Base-by-base conservation (phyloP, 2,797 vertebrate genomes). In the Crax fasciolata region DNA sequence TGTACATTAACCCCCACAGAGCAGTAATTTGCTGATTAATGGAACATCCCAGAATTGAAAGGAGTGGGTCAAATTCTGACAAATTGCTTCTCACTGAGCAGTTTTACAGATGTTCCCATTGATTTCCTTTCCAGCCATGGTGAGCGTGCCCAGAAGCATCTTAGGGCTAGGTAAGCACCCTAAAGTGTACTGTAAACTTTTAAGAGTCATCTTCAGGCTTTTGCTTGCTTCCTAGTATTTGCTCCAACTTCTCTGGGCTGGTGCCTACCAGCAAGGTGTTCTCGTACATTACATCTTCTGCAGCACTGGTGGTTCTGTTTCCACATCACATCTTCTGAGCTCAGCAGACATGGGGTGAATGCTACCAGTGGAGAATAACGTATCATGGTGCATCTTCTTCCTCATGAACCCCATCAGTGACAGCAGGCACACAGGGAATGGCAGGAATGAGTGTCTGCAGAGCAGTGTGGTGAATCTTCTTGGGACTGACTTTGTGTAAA, bases 251-350 rank as follows among this genome's bases (percentile, higher is more conserved):
- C 18, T 49, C 51, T 7, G 14, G 16, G 16, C 17, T 72, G 38
- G 38, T 27, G 62, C 19, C 24, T 30, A 16, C 8, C 54, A 74
- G 61, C 72, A 87, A 32, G 2, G 18, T 41, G 77, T 71, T 44
- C 25, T 62, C 38, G 43, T 55, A 5, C 1, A 0, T n/a, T 79
- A 51, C 46, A 7, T 89, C 28, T 70, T 4, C 27, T 80, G 25
- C 28, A 35, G 4, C 6, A 2, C 30, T 43, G 25, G 1, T 46
- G 11, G 8, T 8, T 79, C 78, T 46, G 28, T 61, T 87, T 10
- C 13, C 68, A 25, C 21, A 0, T 25, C 8, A 0, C 6, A 13
- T 6, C 38, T 27, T 57, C 65, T n/a, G 30, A 41, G 18, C 44
- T 23, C 1, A 2, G 13, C 11, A 19, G 30, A 24, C 30, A 11